These are phyloP conservation scores for Petrosia ficiformis DNA, from an alignment of 37 sponge, comb jelly and placozoan genomes.

Conservation along the genomic window DNA sequence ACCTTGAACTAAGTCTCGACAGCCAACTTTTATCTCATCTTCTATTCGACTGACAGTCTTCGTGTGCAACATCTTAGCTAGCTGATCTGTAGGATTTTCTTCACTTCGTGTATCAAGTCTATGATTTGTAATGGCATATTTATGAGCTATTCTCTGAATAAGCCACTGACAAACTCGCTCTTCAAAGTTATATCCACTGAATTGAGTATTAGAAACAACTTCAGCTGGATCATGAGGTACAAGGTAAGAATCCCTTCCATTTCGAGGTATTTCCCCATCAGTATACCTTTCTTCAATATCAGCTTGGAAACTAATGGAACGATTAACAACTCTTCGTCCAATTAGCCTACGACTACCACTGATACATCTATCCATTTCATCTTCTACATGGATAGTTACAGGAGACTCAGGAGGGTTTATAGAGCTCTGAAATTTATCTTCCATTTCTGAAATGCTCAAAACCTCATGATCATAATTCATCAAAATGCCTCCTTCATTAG, in stretches of 20 bases:
- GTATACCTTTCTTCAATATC: conserved; percentile 31
- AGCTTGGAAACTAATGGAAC: conserved; percentile 42
- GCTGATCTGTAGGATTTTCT: background rate
- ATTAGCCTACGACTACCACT: conserved; percentile 17
- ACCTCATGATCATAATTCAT: conserved; percentile 42
- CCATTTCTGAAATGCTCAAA: background rate
- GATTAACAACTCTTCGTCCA: conserved; percentile 39
- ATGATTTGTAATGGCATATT: background rate
- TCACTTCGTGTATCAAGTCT: background rate
- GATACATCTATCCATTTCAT: conserved; percentile 25
- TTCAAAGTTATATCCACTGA: conserved; percentile 32
- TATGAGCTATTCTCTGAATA: conserved; percentile 10
- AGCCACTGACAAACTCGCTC: conserved; percentile 58
- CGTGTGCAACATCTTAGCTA: background rate
- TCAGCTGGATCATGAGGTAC: background rate
- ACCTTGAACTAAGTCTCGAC: conserved; percentile 2
- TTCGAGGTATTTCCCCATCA: background rate
- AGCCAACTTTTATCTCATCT: conserved; percentile 9
- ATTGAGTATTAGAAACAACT: background rate
- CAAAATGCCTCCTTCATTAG: conserved; percentile 51
- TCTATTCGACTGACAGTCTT: background rate
- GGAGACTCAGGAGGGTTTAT: background rate
- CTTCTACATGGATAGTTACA: conserved; percentile 43
- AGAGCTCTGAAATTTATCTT: background rate
- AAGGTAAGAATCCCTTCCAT: background rate